These are phyloP conservation scores for Rhabdornis inornatus DNA, from an alignment of 2,113 vertebrate species.

Conservation along the genomic window DNA sequence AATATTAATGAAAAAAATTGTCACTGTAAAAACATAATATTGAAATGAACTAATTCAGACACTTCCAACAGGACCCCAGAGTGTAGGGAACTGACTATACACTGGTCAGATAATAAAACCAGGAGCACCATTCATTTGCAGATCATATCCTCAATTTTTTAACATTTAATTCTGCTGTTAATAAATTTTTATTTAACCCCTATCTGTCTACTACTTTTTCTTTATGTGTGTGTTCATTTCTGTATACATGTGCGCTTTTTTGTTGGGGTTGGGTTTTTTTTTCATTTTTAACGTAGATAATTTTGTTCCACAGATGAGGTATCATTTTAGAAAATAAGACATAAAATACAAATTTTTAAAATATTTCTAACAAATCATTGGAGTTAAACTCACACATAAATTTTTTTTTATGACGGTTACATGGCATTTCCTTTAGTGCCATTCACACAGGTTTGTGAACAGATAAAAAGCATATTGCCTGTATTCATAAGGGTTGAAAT, in stretches of 20 bases:
- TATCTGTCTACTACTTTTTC: background rate
- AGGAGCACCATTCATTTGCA: background rate
- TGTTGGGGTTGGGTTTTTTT: background rate
- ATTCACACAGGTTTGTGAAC: background rate
- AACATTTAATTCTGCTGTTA: background rate
- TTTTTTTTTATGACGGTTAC: background rate
- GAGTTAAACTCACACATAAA: background rate
- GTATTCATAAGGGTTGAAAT: background rate
- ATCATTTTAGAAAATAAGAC: background rate
- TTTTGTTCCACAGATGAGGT: background rate
- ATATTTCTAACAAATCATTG: background rate
- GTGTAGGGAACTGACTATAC: background rate
- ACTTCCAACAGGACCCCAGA: slow-evolving; percentile 1
- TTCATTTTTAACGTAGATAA: background rate
- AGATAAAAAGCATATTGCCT: background rate
- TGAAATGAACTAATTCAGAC: slow-evolving; percentile 45
- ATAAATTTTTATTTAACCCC: background rate
- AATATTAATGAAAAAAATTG: slow-evolving; percentile 66
- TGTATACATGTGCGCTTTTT: accelerated
- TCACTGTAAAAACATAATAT: slow-evolving; percentile 56
- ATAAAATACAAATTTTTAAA: background rate
- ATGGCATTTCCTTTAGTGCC: background rate
- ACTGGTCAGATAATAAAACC: background rate
- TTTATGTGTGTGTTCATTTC: background rate
- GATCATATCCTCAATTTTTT: background rate